Percentiles rank a stretch among this genome's conserved stretches.
Conservation (phyloP, 2,888 invertebrate species). For the Heteromurus nitidus region DNA sequence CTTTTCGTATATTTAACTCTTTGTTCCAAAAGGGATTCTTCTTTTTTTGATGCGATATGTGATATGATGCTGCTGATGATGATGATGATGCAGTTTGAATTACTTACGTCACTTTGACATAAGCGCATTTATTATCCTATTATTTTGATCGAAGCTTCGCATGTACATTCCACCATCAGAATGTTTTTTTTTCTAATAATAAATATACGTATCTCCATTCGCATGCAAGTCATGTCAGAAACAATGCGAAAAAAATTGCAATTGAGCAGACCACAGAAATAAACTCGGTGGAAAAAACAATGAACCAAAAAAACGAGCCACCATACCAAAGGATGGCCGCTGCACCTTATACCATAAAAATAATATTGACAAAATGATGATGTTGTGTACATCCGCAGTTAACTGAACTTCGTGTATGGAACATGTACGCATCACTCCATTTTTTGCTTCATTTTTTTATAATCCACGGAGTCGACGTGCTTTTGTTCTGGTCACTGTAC, state of each 20-base stretch:
- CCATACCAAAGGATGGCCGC: too few species aligned
- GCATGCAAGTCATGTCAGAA: slow-evolving; percentile 6
- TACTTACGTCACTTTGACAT: not conserved
- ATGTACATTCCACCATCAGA: not conserved
- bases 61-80: not conserved
- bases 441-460: not conserved
- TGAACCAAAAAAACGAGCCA: too few species aligned
- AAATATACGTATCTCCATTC: too few species aligned
- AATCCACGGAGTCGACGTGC: too few species aligned
- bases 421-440: not conserved
- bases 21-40: not conserved
- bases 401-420: not conserved
- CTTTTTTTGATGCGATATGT: not conserved
- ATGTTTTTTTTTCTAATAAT: too few species aligned
- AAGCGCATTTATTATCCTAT: too few species aligned
- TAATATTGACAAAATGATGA: not conserved
- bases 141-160: too few species aligned
- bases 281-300: slow-evolving; percentile 9
- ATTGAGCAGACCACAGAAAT: slow-evolving; percentile 23
- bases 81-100: slow-evolving; percentile 1
- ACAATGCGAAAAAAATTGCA: slow-evolving; percentile 22
- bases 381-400: not conserved
- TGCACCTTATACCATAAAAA: not conserved
- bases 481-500: not conserved
- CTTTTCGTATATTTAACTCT: not conserved